Evolutionary conservation across 2,797 vertebrate species (phyloP), one percentile per base, ranked within the genome.

Genomic region (Nannoperca australis): DNA sequence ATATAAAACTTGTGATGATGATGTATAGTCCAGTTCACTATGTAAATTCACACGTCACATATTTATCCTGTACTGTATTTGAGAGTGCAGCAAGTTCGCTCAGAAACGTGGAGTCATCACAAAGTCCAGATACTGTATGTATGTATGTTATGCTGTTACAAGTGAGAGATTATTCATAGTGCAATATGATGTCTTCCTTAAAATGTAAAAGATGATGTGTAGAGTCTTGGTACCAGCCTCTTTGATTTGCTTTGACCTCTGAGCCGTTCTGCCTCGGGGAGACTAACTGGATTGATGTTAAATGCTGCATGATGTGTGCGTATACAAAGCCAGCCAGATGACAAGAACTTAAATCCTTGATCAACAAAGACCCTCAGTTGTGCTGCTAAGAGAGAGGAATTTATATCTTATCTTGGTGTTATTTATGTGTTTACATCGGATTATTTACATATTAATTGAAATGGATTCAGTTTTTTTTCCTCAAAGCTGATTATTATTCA

Each of bases 241-340:
- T 73, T 63, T 61, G 34, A 71, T 38, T 79, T 79, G 51, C 68
- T 77, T 79, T 76, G 59, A 74, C 64, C 42, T 38, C n/a, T 22
- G 60, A 70, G 60, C 12, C 20, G 18, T 70, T 76, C 60, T 61
- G 59, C 49, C 55, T 85, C 27, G 3, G 55, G 55, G 78, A 73
- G 55, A 77, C 55, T 76, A n/a, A 49, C 47, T 73, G 73, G 70
- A 86, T 75, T 82, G 65, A 80, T 86, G 80, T 87, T 76, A 78
- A 78, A 86, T 84, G 76, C 80, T 88, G 89, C 87, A 88, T 89
- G 90, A 80, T 89, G 73, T 82, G 60, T 82, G 70, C 67, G 44
- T 81, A 79, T 85, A 88, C 72, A 69, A 79, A 64, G 38, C 0
- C 4, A 78, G 68, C 53, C 78, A 71, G 72, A 85, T 67, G 68